phyloP scores from a whole-genome alignment of 2,797 vertebrate species.

The Austrolebias charrua region DNA sequence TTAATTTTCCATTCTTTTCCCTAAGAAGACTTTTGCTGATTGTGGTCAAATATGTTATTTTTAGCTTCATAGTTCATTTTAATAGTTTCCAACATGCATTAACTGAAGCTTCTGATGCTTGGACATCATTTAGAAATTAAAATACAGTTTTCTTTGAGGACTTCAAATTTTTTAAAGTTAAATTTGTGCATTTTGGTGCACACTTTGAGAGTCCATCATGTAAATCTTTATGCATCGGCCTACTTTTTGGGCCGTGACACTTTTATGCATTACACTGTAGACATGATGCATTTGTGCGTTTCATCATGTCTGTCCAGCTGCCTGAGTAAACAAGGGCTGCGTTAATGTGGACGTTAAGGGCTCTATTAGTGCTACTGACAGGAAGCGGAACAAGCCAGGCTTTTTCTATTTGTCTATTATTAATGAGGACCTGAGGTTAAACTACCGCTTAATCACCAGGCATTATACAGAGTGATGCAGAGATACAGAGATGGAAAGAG shows the following conservation, averaged over 20 bases:
- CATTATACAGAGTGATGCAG: constrained; percentile 54
- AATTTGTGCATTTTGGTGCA: background rate
- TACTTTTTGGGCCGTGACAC: constrained; percentile 3
- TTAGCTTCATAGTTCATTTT: too few relatives aligned
- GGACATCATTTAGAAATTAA: too few relatives aligned
- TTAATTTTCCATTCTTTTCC: too few relatives aligned
- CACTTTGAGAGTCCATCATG: background rate
- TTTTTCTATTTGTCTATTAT: constrained; percentile 90
- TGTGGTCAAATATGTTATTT: too few relatives aligned
- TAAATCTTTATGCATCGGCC: constrained; percentile 1
- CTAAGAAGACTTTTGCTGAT: too few relatives aligned
- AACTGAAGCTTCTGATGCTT: too few relatives aligned
- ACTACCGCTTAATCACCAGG: constrained; percentile 97
- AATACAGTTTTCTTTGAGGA: too few relatives aligned
- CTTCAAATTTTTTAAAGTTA: background rate
- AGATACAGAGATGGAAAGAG: constrained; percentile 37
- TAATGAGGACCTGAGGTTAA: constrained; percentile 95
- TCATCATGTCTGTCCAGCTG: constrained; percentile 43
- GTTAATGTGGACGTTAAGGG: constrained; percentile 82
- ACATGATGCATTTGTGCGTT: constrained; percentile 34
- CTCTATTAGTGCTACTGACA: constrained; percentile 94
- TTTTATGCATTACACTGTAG: constrained; percentile 15
- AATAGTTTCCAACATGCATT: too few relatives aligned
- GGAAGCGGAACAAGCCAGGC: constrained; percentile 91
- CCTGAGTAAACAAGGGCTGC: constrained; percentile 62